phyloP scores from a whole-genome alignment of 2,888 invertebrate genomes.

The Cheilosia vulpina region DNA sequence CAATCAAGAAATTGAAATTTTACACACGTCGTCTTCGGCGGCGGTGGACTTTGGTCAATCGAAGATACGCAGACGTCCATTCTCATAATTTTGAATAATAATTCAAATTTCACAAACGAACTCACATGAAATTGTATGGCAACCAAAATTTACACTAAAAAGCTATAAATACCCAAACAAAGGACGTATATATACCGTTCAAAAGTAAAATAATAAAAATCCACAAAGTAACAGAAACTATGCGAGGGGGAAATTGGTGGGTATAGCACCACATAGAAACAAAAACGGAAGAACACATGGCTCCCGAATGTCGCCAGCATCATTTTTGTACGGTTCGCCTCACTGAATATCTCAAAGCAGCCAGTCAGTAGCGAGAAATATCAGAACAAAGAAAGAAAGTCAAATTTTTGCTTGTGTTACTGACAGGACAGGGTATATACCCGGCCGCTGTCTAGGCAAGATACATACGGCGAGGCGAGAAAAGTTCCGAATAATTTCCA shows the following conservation, averaged over 20 bases:
- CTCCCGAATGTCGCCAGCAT: constrained; percentile 70
- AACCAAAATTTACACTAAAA: constrained; percentile 7
- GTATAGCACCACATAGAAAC: constrained; percentile 5
- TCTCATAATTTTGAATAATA: constrained; percentile 4
- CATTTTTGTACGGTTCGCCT: constrained; percentile 52
- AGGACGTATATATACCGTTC: neutral
- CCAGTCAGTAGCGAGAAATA: constrained; percentile 27
- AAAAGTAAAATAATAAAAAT: constrained; percentile 7
- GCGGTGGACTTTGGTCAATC: constrained; percentile 13
- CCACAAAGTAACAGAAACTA: neutral
- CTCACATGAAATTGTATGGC: constrained; percentile 16
- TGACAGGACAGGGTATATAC: constrained; percentile 10
- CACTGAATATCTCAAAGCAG: constrained; percentile 54
- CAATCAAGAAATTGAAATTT: neutral
- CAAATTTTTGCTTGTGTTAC: constrained; percentile 36
- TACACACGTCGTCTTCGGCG: neutral
- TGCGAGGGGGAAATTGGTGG: neutral
- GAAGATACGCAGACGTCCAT: neutral
- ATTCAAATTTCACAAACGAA: constrained; percentile 32
- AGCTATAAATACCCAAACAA: constrained; percentile 36
- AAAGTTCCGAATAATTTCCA: constrained; percentile 72
- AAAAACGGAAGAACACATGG: constrained; percentile 62
- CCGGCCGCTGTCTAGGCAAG: constrained; percentile 61
- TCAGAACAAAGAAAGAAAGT: constrained; percentile 14
- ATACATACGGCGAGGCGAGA: constrained; percentile 39